Evolutionary conservation across 1,140 invertebrate species (phyloP).

Genomic region (Epicauta chinensis): DNA sequence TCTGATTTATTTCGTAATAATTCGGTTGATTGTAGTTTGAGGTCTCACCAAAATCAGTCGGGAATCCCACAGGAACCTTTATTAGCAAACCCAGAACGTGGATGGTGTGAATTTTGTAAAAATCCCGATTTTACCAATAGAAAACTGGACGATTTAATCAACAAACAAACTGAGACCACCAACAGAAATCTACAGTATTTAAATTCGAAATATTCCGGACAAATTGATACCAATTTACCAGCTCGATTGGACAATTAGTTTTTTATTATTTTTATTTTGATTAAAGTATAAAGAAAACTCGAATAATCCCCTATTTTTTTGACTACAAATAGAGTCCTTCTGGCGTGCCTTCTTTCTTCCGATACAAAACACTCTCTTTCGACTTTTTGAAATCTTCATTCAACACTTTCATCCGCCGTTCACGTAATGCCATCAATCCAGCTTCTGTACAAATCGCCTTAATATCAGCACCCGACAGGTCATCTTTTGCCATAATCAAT

Average conservation of each 20-base stretch:
- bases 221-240: not conserved
- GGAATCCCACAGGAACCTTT: constrained; percentile 1
- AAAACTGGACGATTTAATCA: constrained; percentile 13
- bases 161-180: constrained; percentile 5
- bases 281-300: constrained; percentile 10
- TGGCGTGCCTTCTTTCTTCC: constrained; percentile 98
- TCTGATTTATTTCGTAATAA: not conserved
- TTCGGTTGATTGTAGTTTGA: no score
- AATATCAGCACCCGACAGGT: constrained; percentile 94
- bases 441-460: constrained; percentile 99
- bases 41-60: no score
- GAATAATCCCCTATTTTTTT: not conserved
- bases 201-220: not conserved
- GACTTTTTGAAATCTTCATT: constrained; percentile 99
- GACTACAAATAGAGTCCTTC: constrained; percentile 96
- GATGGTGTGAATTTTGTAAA: constrained; percentile 22
- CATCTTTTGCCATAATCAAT: constrained; percentile 98
- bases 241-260: not conserved
- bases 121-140: constrained; percentile 4
- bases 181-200: constrained; percentile 7
- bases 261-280: constrained; percentile 1
- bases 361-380: constrained; percentile 98
- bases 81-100: constrained; percentile 14
- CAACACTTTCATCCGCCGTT: constrained; percentile 98
- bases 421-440: constrained; percentile 93